Conservation (phyloP, 1,140 invertebrate genomes). For the Drosophila pachea region DNA sequence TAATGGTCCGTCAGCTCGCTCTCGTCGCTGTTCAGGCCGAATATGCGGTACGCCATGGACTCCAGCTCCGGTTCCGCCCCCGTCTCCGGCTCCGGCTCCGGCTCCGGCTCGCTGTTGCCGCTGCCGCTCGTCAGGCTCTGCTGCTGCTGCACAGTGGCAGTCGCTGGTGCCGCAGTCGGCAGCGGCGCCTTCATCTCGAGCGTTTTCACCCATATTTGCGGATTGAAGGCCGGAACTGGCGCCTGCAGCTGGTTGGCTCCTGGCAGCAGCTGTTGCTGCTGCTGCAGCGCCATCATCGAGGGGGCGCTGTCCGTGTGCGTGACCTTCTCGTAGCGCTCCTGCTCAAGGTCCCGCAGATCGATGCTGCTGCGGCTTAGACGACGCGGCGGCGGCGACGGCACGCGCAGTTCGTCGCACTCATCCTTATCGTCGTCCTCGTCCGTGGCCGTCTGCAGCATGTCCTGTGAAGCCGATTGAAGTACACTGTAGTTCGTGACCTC, state of each 20-base stretch:
- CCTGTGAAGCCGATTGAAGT: slow-evolving; percentile 47
- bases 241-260: slow-evolving; percentile 50
- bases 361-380: slow-evolving; percentile 78
- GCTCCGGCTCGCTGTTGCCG: slow-evolving; percentile 59
- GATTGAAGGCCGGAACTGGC: slow-evolving; percentile 61
- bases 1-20: slow-evolving; percentile 73
- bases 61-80: slow-evolving; percentile 51
- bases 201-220: slow-evolving; percentile 64
- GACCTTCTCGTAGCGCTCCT: slow-evolving; percentile 78
- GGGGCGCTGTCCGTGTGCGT: slow-evolving; percentile 78
- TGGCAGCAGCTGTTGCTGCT: slow-evolving; percentile 58
- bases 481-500: background rate
- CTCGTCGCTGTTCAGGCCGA: slow-evolving; percentile 70
- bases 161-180: slow-evolving; percentile 1
- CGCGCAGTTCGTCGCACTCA: slow-evolving; percentile 77
- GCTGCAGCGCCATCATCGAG: slow-evolving; percentile 77
- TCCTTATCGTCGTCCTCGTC: slow-evolving; percentile 78
- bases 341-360: slow-evolving; percentile 77
- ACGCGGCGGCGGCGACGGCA: slow-evolving; percentile 76
- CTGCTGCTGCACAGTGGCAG: slow-evolving; percentile 40
- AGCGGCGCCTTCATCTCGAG: slow-evolving; percentile 22
- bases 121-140: slow-evolving; percentile 64
- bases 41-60: slow-evolving; percentile 61
- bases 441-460: slow-evolving; percentile 74
- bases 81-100: slow-evolving; percentile 46